Percentiles rank a stretch among this genome's conserved stretches.
Evolutionary conservation across 2,888 invertebrate species (phyloP).

Genomic region (Eupelmus urozonus): DNA sequence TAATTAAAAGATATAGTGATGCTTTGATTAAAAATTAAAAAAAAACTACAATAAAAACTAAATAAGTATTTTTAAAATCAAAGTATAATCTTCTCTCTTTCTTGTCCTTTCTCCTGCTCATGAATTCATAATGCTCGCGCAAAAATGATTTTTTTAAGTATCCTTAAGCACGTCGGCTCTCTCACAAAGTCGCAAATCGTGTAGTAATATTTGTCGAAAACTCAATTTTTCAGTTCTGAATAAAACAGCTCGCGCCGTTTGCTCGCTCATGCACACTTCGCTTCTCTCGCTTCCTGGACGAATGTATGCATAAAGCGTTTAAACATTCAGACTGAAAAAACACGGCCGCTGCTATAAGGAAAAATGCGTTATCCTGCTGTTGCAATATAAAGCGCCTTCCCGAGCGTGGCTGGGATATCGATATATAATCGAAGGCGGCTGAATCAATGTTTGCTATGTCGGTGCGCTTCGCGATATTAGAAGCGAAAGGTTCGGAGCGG

Average conservation of each 20-base stretch:
- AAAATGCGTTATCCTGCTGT: constrained; percentile 13
- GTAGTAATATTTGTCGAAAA: constrained; percentile 28
- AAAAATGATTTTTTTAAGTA: too few relatives aligned
- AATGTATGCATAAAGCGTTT: constrained; percentile 34
- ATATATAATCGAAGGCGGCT: constrained; percentile 38
- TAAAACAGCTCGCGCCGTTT: constrained; percentile 8
- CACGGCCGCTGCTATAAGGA: background rate
- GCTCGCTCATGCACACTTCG: background rate
- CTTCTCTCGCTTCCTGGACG: background rate
- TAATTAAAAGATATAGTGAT: too few relatives aligned
- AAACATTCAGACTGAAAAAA: constrained; percentile 33
- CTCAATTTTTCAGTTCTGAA: constrained; percentile 17
- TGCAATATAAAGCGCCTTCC: background rate
- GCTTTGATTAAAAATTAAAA: too few relatives aligned
- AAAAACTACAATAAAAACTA: too few relatives aligned
- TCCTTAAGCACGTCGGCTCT: too few relatives aligned
- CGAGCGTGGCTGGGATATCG: constrained; percentile 29
- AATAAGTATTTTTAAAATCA: too few relatives aligned
- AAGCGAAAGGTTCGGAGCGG: background rate
- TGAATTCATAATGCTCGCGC: too few relatives aligned
- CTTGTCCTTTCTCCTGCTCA: too few relatives aligned
- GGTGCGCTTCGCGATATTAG: background rate
- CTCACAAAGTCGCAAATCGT: constrained; percentile 21
- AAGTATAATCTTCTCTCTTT: too few relatives aligned
- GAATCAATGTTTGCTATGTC: constrained; percentile 44